Conservation (phyloP, 2,888 invertebrate genomes). For the Rhagophthalmus giganteus region DNA sequence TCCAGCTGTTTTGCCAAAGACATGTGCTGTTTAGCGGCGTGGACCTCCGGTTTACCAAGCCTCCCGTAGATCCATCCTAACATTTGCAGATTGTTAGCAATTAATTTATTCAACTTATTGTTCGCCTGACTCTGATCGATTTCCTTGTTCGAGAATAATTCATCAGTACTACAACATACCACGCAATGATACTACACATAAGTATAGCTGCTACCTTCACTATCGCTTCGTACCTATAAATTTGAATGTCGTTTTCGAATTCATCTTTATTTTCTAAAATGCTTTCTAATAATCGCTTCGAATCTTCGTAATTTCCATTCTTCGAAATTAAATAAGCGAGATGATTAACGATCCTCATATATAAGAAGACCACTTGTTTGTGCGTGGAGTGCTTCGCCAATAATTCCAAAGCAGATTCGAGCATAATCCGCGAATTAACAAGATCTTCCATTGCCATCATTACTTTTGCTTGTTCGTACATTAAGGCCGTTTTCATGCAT, state of each 20-base stretch:
- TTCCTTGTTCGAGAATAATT: constrained; percentile 57
- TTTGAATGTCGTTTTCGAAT: constrained; percentile 30
- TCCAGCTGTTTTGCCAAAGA: constrained; percentile 62
- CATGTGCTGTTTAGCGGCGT: constrained; percentile 61
- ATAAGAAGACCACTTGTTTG: constrained; percentile 54
- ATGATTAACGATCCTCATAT: constrained; percentile 62
- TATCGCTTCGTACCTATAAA: constrained; percentile 43
- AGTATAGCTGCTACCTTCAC: not conserved
- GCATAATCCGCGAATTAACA: constrained; percentile 37
- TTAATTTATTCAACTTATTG: constrained; percentile 61
- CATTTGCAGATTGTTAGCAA: constrained; percentile 66
- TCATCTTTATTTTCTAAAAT: constrained; percentile 41
- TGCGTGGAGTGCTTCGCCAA: constrained; percentile 40
- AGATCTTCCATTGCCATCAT: constrained; percentile 40
- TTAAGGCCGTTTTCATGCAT: constrained; percentile 49
- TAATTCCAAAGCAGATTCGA: constrained; percentile 44
- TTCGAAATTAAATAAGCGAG: constrained; percentile 62
- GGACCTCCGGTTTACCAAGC: constrained; percentile 58
- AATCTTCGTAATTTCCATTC: constrained; percentile 56
- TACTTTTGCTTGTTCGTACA: constrained; percentile 52
- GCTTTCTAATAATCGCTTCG: constrained; percentile 58
- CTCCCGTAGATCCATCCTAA: constrained; percentile 64
- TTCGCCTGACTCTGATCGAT: constrained; percentile 52
- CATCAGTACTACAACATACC: constrained; percentile 57
- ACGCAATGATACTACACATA: not conserved